These are phyloP conservation scores for Trichonephila inaurata DNA, from an alignment of 1,140 invertebrate species.

Conservation along the genomic window DNA sequence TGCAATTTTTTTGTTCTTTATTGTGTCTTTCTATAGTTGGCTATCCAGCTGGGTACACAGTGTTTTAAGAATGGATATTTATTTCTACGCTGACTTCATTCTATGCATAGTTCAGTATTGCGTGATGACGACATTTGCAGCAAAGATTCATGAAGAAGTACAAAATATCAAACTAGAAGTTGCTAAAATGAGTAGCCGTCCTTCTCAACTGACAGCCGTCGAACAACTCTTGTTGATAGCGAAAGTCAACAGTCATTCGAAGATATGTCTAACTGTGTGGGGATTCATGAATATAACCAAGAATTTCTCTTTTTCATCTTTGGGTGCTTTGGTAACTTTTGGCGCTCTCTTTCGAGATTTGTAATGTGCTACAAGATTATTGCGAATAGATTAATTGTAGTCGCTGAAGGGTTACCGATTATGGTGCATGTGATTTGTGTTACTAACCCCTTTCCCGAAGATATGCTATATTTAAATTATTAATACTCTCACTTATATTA, in stretches of 20 bases:
- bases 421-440: too few species aligned
- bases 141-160: neutral
- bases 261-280: neutral
- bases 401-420: too few species aligned
- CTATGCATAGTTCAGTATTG: neutral
- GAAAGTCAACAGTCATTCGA: neutral
- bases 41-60: neutral
- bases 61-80: neutral
- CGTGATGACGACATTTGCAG: neutral
- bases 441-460: too few species aligned
- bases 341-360: too few species aligned
- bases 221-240: neutral
- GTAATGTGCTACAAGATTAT: too few species aligned
- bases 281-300: neutral
- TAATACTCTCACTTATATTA: too few species aligned
- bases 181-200: neutral
- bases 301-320: neutral
- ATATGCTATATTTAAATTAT: too few species aligned
- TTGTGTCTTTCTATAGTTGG: neutral
- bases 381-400: too few species aligned
- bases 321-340: too few species aligned
- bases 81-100: neutral
- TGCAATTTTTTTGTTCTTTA: neutral
- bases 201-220: neutral
- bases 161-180: neutral